Conservation (phyloP, 2,113 vertebrate species). For the Bos javanicus region DNA sequence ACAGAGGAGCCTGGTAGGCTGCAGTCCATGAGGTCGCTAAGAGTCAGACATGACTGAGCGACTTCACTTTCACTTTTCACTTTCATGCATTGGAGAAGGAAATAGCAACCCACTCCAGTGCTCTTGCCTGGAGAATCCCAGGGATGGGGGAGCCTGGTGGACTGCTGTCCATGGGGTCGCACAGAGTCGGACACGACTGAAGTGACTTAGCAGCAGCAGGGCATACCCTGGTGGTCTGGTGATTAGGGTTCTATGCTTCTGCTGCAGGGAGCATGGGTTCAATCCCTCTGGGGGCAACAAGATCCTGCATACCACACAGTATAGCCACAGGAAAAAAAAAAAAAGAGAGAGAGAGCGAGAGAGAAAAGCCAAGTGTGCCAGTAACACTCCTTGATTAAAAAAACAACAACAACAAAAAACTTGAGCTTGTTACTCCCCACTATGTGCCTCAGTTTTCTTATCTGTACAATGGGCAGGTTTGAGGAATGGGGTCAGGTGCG, state of each 20-base stretch:
- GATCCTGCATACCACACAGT: background rate
- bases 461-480: background rate
- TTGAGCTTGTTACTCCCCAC: background rate
- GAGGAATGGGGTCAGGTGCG: background rate
- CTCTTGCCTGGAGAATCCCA: too few species aligned
- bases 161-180: too few species aligned
- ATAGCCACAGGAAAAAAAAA: background rate
- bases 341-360: accelerated
- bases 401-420: background rate
- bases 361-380: background rate
- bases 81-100: too few species aligned
- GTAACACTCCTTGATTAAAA: background rate
- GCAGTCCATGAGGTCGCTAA: too few species aligned
- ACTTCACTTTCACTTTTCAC: too few species aligned
- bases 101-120: too few species aligned
- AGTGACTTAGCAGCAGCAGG: too few species aligned
- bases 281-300: background rate
- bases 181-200: too few species aligned
- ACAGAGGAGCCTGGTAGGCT: too few species aligned
- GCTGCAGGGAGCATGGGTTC: background rate
- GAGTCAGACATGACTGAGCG: too few species aligned
- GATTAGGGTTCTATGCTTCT: background rate
- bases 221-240: background rate
- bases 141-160: too few species aligned
- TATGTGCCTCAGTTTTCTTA: background rate